Base-by-base conservation (phyloP, 2,797 vertebrate species). In the Melanotaenia pygmaea region DNA sequence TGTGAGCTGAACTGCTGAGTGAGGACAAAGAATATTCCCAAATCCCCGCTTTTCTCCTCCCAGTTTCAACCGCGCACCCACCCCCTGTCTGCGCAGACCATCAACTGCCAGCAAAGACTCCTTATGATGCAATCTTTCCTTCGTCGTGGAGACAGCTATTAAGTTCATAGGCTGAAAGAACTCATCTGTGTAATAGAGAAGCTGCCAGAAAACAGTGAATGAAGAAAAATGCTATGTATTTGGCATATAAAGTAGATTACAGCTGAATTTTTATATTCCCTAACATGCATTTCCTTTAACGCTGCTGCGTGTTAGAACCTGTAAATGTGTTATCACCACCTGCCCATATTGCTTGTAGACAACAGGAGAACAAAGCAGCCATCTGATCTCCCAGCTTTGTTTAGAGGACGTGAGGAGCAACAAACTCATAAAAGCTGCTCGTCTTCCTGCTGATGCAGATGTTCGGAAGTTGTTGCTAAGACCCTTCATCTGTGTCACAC, bases 11-110 rank as follows among this genome's bases (percentile, higher is more conserved):
- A 85, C 83, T 85, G 82, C 83, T 75, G 85, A 83, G 64, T 66
- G 81, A 90, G 83, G 93, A 95, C 94, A 95, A 94, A 95, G 94
- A 94, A 64, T 90, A 82, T 87, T 90, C 88, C 86, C 68, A 88
- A 91, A 86, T 79, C 73, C 84, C 89, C 81, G 60, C 61, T 81
- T 73, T 72, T 74, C 86, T 84, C 86, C 89, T 90, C 90, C 91
- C 89, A 87, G 70, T 85, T 60, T 59, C 32, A 38, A 74, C 70
- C 71, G 24, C 54, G 75, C 74, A 64, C 86, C 86, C 88, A 77
- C 86, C 85, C 90, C 86, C 38, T 74, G 84, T 86, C 87, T 83
- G 72, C 74, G 70, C 69, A 74, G 38, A 66, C 64, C 0, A 78
- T 45, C 50, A 8, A 60, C 84, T 53, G 75, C 83, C 83, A 82